These are phyloP conservation scores for Enteromius treurensis DNA, from an alignment of 2,797 vertebrate genomes.

Conservation along the genomic window DNA sequence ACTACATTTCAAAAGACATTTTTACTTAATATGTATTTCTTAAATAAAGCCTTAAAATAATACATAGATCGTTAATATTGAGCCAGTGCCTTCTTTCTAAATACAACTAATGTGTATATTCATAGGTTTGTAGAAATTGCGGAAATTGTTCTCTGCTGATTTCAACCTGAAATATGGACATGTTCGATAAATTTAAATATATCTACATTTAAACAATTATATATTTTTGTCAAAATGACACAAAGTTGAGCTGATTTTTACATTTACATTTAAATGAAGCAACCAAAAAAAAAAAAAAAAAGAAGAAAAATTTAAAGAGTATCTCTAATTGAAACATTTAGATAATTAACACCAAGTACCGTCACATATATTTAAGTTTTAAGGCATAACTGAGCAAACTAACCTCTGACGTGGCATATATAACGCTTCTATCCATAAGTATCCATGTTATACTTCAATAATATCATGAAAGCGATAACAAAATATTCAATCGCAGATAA, in stretches of 20 bases:
- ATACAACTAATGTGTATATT: not conserved
- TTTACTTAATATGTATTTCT: not conserved
- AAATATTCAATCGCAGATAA: not conserved
- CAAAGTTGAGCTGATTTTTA: not conserved
- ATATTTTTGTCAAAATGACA: not conserved
- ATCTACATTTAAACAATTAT: not conserved
- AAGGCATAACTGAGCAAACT: constrained; percentile 10
- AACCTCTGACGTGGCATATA: constrained; percentile 11
- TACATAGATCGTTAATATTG: not conserved
- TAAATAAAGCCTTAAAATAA: not conserved
- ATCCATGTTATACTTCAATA: not conserved
- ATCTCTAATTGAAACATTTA: not conserved
- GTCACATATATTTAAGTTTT: not conserved
- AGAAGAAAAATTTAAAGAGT: not conserved
- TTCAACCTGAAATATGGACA: not conserved
- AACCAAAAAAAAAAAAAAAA: not conserved
- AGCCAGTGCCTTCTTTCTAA: not conserved
- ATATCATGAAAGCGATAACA: not conserved
- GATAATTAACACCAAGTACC: not conserved
- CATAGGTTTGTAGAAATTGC: not conserved
- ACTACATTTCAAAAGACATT: not conserved
- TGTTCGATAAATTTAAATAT: not conserved
- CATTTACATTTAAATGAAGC: not conserved
- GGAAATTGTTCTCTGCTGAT: not conserved
- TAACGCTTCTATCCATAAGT: not conserved